Base-by-base conservation (phyloP, 2,888 invertebrate species). In the Lampropteryx suffumata region DNA sequence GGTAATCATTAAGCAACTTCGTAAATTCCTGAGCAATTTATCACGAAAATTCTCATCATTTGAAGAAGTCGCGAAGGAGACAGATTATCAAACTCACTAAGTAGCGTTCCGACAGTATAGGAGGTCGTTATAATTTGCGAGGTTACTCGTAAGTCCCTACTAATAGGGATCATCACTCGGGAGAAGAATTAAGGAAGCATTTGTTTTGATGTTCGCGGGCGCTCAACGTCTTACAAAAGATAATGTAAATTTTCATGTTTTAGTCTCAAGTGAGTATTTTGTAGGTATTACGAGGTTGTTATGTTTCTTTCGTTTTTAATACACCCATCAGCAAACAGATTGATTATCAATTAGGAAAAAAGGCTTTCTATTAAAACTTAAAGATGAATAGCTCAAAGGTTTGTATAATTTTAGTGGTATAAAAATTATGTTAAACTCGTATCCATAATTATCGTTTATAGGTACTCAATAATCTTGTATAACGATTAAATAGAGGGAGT, bases 121-220 rank as follows among this genome's bases (percentile, higher is more conserved):
- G 66, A 73, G 76, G 72, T 86, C 78, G 76, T 86, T 83, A 87
- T 84, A 89, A 87, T 89, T 83, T 85, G 79, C 80, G 79, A 84
- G 88, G 88, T 88, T 84, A 82, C 82, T 75, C 72, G 65, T 87
- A 87, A 88, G 86, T 79, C 89, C 74, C 67, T 75, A 77, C 83
- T 88, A 88, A 89, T 89, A 88, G 82, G 89, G 89, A 90, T 89
- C 82, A 89, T 87, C 89, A 82, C 73, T 73, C 64, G 71, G 55
- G 76, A 73, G 83, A 79, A 82, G 86, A 82, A 84, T 85, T 83
- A 84, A 79, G 75, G 71, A 71, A 77, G 79, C 80, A 84, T 82
- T 89, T 87, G 88, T 87, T 88, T 85, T 86, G 79, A 79, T 87
- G 87, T 87, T 84, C 74, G 67, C 74, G 73, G 75, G 67, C 62